Base-by-base conservation (phyloP, 2,113 vertebrate species). In the Alligator sinensis region DNA sequence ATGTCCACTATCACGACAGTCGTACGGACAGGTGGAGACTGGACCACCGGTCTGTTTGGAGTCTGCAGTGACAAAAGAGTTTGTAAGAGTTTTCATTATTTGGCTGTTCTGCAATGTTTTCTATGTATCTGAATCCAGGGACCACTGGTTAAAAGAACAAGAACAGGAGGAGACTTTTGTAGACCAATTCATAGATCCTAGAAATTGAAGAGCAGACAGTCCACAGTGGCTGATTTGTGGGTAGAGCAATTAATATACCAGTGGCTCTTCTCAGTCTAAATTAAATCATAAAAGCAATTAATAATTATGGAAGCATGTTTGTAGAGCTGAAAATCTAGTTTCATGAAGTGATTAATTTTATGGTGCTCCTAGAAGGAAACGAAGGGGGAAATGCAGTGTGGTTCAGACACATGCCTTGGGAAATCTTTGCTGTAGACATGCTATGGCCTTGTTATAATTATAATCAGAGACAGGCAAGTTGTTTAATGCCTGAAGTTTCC, bases 1-100 rank as follows among this genome's bases (percentile, higher is more conserved):
- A 98, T 96, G 25, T 98, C 98, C 2, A 98, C 97, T 2, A 22
- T 98, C 89, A 98, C 98, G 55, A 96, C 97, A 12, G 94, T 98
- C 91, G 97, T 98, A 1, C 98, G 97, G 96, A 98, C 98, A 0
- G 98, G 98, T 1, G 97, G 98, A 72, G 97, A 93, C 94, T 98
- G 98, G 98, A 98, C 97, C 96, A 97, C 98, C 0, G 96, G 98
- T 78, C 98, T 98, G 82, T 97, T 98, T 76, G 92, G 98, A 62
- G 80, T 98, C 95, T 98, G 98, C 66, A 92, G 80, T 84, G 98
- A 98, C 89, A 95, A 61, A 92, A 97, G 57, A 34, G 97, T 98
- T 70, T 98, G 98, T 98, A 97, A 87, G 96, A n/a, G 17, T 15
- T 61, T 16, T 47, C 3, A 12, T 17, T 55, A 17, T 30, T 21